Evolutionary conservation across 2,888 invertebrate species (phyloP), one percentile per base, ranked within the genome.

Genomic region (Epinotia ramella): DNA sequence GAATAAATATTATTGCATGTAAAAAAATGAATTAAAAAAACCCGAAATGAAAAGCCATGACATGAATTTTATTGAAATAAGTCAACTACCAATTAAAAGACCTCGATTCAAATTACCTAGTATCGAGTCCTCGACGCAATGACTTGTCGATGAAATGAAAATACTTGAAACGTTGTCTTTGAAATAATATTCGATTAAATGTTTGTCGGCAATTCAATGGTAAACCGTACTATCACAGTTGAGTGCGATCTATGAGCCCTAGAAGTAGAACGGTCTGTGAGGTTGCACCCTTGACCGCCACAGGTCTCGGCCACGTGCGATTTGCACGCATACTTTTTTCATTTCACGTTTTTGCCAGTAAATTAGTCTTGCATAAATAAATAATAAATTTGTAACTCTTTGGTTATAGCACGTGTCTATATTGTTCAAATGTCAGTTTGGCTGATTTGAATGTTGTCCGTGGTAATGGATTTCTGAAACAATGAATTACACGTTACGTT

Each of bases 211-310:
- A n/a, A n/a, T n/a, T n/a, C n/a, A n/a, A n/a, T n/a, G n/a, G n/a
- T n/a, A n/a, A n/a, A n/a, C n/a, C n/a, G n/a, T n/a, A n/a, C n/a
- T n/a, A n/a, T n/a, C n/a, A n/a, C n/a, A 20, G 20, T 20, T 20
- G 20, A 20, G 20, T 2, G 20, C 20, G 20, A 28, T 40, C 9
- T 49, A 49, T 16, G 33, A 28, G 6, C n/a, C 7, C 53, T 57
- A 12, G 40, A 20, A 18, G 46, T 67, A 12, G 40, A 20, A 18
- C 60, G 6, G 49, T 46, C 12, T 44, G 9, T 0, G 20, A 20
- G 56, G 62, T 20, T 64, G 71, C 70, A 65, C 24, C 80, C 81
- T 79, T 80, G 80, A 77, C 80, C 80, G 77, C 73, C 53, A 70
- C 73, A 7, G 70, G 68, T 28, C 68, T 46, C 77, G 68, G 49